Conservation (phyloP, 2,888 invertebrate genomes). For the Choristoneura rosaceana region DNA sequence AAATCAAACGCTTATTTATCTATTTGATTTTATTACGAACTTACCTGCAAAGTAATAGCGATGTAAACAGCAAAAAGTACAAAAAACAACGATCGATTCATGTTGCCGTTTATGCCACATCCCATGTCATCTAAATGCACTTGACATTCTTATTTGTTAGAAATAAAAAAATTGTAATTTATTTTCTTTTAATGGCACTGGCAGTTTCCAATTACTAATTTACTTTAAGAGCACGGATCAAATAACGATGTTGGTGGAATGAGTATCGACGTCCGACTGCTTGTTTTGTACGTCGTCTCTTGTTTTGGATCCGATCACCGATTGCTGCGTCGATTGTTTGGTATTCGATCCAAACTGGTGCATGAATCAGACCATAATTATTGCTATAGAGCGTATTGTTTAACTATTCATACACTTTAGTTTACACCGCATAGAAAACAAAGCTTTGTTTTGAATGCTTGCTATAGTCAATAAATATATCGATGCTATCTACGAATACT, state of each 20-base stretch:
- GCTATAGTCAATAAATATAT: background rate
- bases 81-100: slow-evolving; percentile 69
- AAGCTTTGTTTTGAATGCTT: slow-evolving; percentile 4
- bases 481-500: too few relatives aligned
- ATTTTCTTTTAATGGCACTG: slow-evolving; percentile 32
- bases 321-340: slow-evolving; percentile 61
- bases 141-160: slow-evolving; percentile 49
- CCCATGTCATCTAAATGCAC: slow-evolving; percentile 63
- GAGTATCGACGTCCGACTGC: slow-evolving; percentile 56
- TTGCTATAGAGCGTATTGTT: slow-evolving; percentile 28
- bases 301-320: slow-evolving; percentile 64
- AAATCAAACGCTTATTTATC: background rate
- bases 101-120: slow-evolving; percentile 63
- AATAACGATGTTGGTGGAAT: slow-evolving; percentile 51
- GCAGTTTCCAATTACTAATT: slow-evolving; percentile 10
- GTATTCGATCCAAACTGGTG: slow-evolving; percentile 57
- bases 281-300: slow-evolving; percentile 54
- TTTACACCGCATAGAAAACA: slow-evolving; percentile 9
- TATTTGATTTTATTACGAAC: slow-evolving; percentile 31
- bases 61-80: slow-evolving; percentile 62
- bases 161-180: slow-evolving; percentile 25
- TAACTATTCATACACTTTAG: slow-evolving; percentile 5
- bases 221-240: slow-evolving; percentile 34
- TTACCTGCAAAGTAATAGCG: slow-evolving; percentile 70
- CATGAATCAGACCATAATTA: slow-evolving; percentile 55